Evolutionary conservation across 2,113 vertebrate species (phyloP), one percentile per base, ranked within the genome.

Genomic region (Onychostruthus taczanowskii): DNA sequence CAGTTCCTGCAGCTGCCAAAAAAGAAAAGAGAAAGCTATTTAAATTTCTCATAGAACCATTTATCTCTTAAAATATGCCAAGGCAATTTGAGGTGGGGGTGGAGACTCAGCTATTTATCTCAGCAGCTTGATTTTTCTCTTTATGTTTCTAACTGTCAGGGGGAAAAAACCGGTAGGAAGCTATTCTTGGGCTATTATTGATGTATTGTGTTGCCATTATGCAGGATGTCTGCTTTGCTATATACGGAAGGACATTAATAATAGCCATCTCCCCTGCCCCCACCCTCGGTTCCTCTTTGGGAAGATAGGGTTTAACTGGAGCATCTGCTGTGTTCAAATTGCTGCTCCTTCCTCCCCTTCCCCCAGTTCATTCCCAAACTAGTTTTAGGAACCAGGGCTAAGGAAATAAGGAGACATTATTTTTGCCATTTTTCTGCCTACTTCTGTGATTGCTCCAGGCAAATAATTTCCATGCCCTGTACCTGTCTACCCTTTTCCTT

Each of bases 31-130:
- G 93, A 97, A 97, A 97, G 85, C 96, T 97, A 95, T 97, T 97
- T 97, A 97, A 97, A 97, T 97, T 97, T 97, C 93, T 87, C 92
- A 82, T 93, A 87, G 93, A 94, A 96, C 96, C 96, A 94, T 97
- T 98, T 97, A 95, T 97, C 96, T 97, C 95, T 97, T 97, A 97
- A 97, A 98, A 97, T 97, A 97, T 97, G 94, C 97, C 96, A 97
- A 95, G 97, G 97, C 96, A 95, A 95, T 97, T 96, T 97, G 97
- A 97, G 95, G 92, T 96, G 89, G 96, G 95, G 89, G 91, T 97
- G 95, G 96, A 96, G 96, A 95, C 74, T 64, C 84, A 94, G 93
- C 96, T 97, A 95, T 97, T 97, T 97, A 93, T 96, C 94, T 97
- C 94, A 87, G 93, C 95, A 95, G 93, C 96, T 96, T 95, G 73